Percentiles rank a stretch among this genome's conserved stretches.
Evolutionary conservation across 2,888 invertebrate species (phyloP).

Genomic region (Limnephilus rhombicus): DNA sequence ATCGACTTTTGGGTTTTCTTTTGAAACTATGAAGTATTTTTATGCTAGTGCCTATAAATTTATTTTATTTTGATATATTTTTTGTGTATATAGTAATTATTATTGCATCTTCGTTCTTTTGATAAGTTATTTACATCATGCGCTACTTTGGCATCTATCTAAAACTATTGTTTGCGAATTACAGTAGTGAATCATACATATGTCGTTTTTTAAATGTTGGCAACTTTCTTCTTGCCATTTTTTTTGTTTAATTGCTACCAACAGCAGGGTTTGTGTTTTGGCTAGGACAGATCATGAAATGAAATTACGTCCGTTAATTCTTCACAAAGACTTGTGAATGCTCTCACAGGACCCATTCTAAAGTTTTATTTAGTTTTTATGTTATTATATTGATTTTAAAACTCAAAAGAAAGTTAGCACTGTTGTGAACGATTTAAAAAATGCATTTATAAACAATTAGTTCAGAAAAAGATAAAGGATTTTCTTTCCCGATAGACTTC

Average conservation of each 20-base stretch:
- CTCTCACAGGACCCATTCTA: background rate
- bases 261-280: background rate
- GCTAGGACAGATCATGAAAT: background rate
- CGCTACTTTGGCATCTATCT: background rate
- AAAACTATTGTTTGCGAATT: background rate
- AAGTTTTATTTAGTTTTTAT: background rate
- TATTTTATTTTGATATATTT: background rate
- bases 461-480: background rate
- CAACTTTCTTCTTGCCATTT: background rate
- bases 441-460: background rate
- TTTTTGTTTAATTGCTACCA: background rate
- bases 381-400: background rate
- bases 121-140: background rate
- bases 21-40: background rate
- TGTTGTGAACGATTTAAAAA: background rate
- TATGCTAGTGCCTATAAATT: background rate
- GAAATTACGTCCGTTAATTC: background rate
- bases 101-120: background rate
- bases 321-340: background rate
- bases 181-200: background rate
- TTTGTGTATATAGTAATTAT: background rate
- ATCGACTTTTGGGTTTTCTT: too few species aligned
- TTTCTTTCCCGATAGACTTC: background rate
- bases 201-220: background rate
- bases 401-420: background rate